Evolutionary conservation across 2,113 vertebrate species (phyloP).

Genomic region (Baryphthengus martii): DNA sequence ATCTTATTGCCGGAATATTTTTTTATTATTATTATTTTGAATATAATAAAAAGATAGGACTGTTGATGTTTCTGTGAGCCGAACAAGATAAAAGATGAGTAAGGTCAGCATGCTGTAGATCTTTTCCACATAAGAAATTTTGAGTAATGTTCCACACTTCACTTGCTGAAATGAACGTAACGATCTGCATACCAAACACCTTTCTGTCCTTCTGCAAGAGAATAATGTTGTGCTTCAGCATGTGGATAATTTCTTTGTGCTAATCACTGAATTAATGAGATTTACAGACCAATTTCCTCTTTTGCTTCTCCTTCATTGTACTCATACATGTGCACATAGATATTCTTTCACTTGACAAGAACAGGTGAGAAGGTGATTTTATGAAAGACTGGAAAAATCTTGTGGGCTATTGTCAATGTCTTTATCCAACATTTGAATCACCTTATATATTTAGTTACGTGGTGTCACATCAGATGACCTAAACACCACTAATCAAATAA

Average conservation of each 20-base stretch:
- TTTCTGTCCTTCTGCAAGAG: neutral
- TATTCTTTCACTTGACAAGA: neutral
- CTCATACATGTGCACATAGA: neutral
- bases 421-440: neutral
- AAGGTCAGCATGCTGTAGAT: neutral
- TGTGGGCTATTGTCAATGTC: neutral
- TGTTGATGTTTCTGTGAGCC: neutral
- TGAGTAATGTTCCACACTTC: neutral
- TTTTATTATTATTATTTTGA: neutral
- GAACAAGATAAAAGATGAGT: neutral
- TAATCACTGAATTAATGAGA: conserved; percentile 28
- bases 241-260: conserved; percentile 6
- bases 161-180: neutral
- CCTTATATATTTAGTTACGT: too few relatives aligned
- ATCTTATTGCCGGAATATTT: neutral
- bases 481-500: too few relatives aligned
- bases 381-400: neutral
- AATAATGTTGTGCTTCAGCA: conserved; percentile 17
- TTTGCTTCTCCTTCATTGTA: neutral
- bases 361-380: neutral
- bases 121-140: neutral
- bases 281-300: neutral
- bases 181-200: neutral
- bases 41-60: neutral
- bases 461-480: too few relatives aligned